Base-by-base conservation (phyloP, 2,888 invertebrate species). In the Pyrochroa serraticornis region DNA sequence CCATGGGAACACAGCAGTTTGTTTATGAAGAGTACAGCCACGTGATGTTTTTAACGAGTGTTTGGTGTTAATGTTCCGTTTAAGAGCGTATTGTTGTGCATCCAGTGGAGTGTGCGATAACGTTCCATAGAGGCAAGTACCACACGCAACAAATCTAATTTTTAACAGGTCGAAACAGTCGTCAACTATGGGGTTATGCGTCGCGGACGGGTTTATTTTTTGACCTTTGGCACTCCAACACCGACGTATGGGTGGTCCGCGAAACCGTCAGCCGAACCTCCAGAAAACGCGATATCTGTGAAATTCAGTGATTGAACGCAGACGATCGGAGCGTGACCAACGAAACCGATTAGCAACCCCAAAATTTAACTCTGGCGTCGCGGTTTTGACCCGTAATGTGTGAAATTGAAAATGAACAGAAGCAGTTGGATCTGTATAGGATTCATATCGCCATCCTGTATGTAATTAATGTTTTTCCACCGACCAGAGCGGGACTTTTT, bases 251-350 rank as follows among this genome's bases (percentile, higher is more conserved):
- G 67, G 67, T 67, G 67, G 67, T 67, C 67, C 57, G 42, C 55
- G 54, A 48, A 53, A 46, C 42, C 47, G 47, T 22, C 51, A n/a
- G 34, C 43, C 13, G 32, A n/a, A n/a, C n/a, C 37, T 42, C 55
- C 42, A 33, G 49, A 63, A 61, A 66, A 61, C 62, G 62, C 65
- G 65, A 68, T 66, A 66, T 62, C 67, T 69, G 67, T 69, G 69
- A 69, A 69, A 69, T 67, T 68, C 22, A 5, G 64, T 52, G 49
- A 31, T 38, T 36, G 51, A 50, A 59, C 52, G 43, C 54, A 58
- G 39, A 54, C 44, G 22, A 22, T 3, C 2, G 3, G 22, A 22
- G 5, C 22, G 22, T 22, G 22, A 22, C 22, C 22, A 5, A 22
- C 22, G 3, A 5, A 5, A 22, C 22, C 22, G 22, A 22, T 22